These are phyloP conservation scores for Noctua pronuba DNA, from an alignment of 2,888 invertebrate genomes.

Conservation along the genomic window DNA sequence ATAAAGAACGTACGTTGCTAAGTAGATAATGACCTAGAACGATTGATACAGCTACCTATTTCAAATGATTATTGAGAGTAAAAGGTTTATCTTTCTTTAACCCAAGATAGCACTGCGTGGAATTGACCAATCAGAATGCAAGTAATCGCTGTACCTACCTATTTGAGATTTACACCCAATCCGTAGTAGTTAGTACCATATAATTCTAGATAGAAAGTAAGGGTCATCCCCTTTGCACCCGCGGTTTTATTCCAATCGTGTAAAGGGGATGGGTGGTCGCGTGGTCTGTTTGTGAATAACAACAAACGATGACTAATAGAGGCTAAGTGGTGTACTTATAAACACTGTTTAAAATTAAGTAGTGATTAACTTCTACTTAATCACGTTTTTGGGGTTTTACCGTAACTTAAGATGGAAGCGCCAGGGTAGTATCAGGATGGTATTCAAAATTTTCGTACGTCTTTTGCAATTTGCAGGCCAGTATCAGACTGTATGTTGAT, in stretches of 20 bases:
- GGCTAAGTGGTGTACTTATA: not conserved
- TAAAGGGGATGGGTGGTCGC: not conserved
- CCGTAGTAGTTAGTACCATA: not conserved
- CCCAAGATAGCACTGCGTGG: slow-evolving; percentile 38
- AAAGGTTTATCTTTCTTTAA: slow-evolving; percentile 60
- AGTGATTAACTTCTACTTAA: not conserved
- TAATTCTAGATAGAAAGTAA: slow-evolving; percentile 5
- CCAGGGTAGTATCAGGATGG: too few species aligned
- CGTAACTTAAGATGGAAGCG: not conserved
- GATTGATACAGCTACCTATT: slow-evolving; percentile 12
- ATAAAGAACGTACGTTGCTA: not conserved
- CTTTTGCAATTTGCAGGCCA: not conserved
- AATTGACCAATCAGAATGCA: slow-evolving; percentile 39
- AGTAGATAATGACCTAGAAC: slow-evolving; percentile 27
- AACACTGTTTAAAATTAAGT: not conserved
- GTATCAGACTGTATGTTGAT: too few species aligned
- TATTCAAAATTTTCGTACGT: too few species aligned
- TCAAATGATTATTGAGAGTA: slow-evolving; percentile 33
- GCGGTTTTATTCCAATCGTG: not conserved
- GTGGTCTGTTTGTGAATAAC: slow-evolving; percentile 12
- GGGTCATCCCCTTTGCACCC: not conserved
- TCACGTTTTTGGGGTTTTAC: not conserved
- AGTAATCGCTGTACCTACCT: slow-evolving; percentile 16
- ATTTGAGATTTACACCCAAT: slow-evolving; percentile 6
- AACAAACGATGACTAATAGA: not conserved